Conservation (phyloP, 2,797 vertebrate genomes). For the Clarias pachynema region DNA sequence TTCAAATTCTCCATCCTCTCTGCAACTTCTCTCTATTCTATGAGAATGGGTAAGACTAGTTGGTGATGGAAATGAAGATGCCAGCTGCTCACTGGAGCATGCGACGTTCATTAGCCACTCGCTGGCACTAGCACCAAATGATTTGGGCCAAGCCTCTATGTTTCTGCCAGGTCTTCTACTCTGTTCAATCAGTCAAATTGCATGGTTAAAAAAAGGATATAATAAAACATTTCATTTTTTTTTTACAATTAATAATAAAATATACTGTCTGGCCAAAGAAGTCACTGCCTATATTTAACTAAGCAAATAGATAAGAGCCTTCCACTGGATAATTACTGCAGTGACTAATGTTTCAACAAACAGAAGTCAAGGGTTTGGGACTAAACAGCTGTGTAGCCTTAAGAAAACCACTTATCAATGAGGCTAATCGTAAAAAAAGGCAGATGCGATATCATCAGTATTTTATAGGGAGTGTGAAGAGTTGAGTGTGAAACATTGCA, state of each 20-base stretch:
- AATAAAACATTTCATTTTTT: neutral
- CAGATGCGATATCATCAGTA: no score
- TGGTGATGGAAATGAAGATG: constrained; percentile 40
- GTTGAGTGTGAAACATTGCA: no score
- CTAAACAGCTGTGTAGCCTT: no score
- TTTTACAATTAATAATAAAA: neutral
- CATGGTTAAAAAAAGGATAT: neutral
- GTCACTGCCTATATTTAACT: no score
- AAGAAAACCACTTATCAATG: no score
- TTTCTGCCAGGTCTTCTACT: constrained; percentile 33
- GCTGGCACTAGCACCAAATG: constrained; percentile 43
- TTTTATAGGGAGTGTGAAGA: no score
- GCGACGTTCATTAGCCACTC: constrained; percentile 44
- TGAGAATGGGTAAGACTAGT: constrained; percentile 13
- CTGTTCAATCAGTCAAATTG: constrained; percentile 28
- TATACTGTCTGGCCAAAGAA: no score
- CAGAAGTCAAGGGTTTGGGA: no score
- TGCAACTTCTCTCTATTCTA: constrained; percentile 12
- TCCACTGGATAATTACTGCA: no score
- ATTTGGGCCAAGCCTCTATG: constrained; percentile 34
- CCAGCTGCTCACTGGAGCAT: constrained; percentile 42
- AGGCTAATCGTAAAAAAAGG: no score
- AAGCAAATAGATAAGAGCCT: no score
- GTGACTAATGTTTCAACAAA: no score
- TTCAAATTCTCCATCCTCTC: neutral